Base-by-base conservation (phyloP, 2,113 vertebrate species). In the Tinamus guttatus region DNA sequence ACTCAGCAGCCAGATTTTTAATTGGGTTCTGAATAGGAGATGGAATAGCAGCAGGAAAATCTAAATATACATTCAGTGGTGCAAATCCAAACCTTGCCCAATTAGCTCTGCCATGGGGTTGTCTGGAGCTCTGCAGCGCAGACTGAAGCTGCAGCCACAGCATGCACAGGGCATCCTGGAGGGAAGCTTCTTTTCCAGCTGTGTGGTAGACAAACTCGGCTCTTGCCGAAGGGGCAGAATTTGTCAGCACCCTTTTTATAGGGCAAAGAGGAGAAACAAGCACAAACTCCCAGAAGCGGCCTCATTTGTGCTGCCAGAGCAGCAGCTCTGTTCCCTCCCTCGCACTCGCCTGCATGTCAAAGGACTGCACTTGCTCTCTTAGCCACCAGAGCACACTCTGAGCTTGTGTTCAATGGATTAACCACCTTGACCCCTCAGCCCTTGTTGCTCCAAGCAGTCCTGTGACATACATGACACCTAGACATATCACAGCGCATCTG, bases 321-420 rank as follows among this genome's bases (percentile, higher is more conserved):
- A 67, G 60, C 34, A 67, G 32, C 11, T 87, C 73, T 34, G 4
- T 40, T 69, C 49, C 60, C 40, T 62, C 10, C n/a, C 75, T 47
- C 32, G 63, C 22, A 43, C 27, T 78, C 75, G 41, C 21, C 60
- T 41, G 32, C 40, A 25, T 3, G 2, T 5, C 36, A 32, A 75
- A 90, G 60, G 58, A 90, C n/a, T 91, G 88, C 83, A 89, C 90
- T 95, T 96, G 90, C 83, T 78, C 65, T 79, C 85, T 81, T 27
- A 96, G 62, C 94, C 90, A 90, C 81, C 93, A 93, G 94, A 96
- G 93, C 86, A 92, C 81, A 95, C 83, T 89, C 43, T 16, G 85
- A 93, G 88, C 67, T 93, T 94, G 77, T 84, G 47, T 92, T 95
- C 88, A 62, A 78, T 14, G 54, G 56, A 28, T 45, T 73, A 56